Base-by-base conservation (phyloP, 1,140 invertebrate species). In the Cydia fagiglandana region DNA sequence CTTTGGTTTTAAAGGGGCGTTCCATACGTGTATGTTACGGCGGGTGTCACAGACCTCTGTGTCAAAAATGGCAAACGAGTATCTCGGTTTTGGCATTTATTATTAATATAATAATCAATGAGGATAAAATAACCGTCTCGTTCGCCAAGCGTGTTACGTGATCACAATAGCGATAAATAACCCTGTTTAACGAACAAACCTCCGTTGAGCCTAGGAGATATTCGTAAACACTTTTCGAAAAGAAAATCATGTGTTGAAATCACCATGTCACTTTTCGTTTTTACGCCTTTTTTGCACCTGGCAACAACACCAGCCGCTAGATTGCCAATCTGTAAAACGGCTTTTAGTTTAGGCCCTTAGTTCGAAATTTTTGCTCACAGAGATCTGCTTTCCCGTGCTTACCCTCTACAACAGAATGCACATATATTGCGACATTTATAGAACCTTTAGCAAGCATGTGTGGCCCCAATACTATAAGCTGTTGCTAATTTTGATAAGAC, bases 1-100 rank as follows among this genome's bases (percentile, higher is more conserved):
- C 66, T 70, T 70, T 70, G 66, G 66, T 70, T 70, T 70, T 70
- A 70, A 70, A 70, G 30, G 66, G 34, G 66, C 66, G 66, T 70
- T 41, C 13, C 66, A 70, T 38, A 61, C 20, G 20, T 61, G 56
- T 47, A 24, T 61, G 56, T 61, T 61, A 61, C 20, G 20, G 56
- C 17, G 56, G 53, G 53, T 15, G 6, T 7, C 20, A 61, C 56
- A 61, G 0, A 24, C 6, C 53, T 56, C 56, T 20, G 17, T 24
- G 20, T 20, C 20, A 61, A 61, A 61, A 24, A 9, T 24, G 9
- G 10, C 56, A 56, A 56, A 56, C 53, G n/a, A 9, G 56, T 24
- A 5, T 17, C n/a, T 3, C 9, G 56, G 2, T 47, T 47, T 47
- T 47, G 45, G 3, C 45, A 47, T 47, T 47, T 34, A 34, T 30